Conservation (phyloP, 2,113 vertebrate genomes). For the Larimichthys crocea region DNA sequence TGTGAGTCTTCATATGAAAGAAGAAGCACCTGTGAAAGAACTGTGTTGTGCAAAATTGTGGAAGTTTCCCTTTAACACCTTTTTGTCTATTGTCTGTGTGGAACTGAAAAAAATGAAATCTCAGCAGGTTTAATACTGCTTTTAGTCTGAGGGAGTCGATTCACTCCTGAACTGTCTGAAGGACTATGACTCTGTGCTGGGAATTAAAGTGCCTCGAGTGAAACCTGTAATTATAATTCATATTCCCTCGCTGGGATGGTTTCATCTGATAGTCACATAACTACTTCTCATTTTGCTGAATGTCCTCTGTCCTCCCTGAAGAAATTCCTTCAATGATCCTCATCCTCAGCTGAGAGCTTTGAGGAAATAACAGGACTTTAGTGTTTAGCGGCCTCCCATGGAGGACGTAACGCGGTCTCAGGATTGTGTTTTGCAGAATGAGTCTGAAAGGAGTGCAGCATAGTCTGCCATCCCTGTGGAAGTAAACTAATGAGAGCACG, state of each 20-base stretch:
- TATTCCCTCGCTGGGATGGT: not conserved
- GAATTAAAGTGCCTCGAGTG: not conserved
- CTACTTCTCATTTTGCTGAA: not conserved
- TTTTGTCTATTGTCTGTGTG: not conserved
- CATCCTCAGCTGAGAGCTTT: not conserved
- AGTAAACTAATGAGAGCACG: slow-evolving; percentile 50
- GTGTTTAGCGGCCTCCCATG: not conserved
- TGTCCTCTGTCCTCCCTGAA: not conserved
- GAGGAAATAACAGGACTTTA: not conserved
- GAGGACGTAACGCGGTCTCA: not conserved
- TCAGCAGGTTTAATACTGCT: not conserved
- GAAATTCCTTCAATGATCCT: not conserved
- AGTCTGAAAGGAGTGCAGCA: slow-evolving; percentile 1
- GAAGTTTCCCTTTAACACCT: not conserved
- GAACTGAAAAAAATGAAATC: not conserved
- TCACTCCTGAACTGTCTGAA: not conserved
- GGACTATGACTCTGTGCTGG: not conserved
- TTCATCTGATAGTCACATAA: not conserved
- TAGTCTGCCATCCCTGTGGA: slow-evolving; percentile 12
- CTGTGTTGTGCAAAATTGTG: too few relatives aligned
- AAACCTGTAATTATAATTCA: slow-evolving; percentile 6
- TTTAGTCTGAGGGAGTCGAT: not conserved
- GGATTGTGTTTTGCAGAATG: slow-evolving; percentile 21
- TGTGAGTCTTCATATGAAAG: too few relatives aligned
- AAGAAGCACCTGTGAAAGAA: too few relatives aligned